A percentile compares a stretch with the other conserved stretches of the same genome.
Conservation (phyloP, 92 coral and sea anemone species). For the Diadumene lineata region DNA sequence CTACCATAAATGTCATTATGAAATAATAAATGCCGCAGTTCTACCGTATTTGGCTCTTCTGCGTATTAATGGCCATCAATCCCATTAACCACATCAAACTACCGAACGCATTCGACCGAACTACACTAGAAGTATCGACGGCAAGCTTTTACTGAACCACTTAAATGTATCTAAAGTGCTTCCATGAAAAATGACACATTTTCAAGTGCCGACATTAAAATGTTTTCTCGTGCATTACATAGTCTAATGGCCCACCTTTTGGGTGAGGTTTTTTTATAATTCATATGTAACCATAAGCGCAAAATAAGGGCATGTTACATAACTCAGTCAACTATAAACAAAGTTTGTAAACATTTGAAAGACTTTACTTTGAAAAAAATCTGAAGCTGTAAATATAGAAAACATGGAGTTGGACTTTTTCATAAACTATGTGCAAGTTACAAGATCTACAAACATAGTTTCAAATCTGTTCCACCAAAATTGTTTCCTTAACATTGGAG, state of each 20-base stretch:
- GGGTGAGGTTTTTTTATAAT: not conserved
- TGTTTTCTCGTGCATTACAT: too few relatives aligned
- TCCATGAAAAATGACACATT: not conserved
- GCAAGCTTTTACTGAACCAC: not conserved
- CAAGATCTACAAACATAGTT: too few relatives aligned
- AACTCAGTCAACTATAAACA: too few relatives aligned
- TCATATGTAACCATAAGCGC: too few relatives aligned
- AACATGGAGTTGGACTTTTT: too few relatives aligned
- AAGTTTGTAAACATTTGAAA: too few relatives aligned
- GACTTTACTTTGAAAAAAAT: too few relatives aligned
- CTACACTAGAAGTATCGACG: not conserved
- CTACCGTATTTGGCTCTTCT: conserved; percentile 6
- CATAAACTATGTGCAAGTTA: too few relatives aligned
- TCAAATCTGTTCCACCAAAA: too few relatives aligned
- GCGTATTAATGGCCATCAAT: not conserved
- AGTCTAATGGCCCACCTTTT: not conserved
- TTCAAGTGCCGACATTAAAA: not conserved
- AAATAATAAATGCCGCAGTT: not conserved
- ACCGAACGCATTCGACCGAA: conserved; percentile 3
- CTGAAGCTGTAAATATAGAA: too few relatives aligned
- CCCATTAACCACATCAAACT: conserved; percentile 8
- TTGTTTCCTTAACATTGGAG: too few relatives aligned
- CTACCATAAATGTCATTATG: not conserved
- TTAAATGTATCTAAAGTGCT: not conserved
- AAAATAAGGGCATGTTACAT: too few relatives aligned